Evolutionary conservation across 2,113 vertebrate genomes (phyloP).

Genomic region (Syrrhaptes paradoxus): DNA sequence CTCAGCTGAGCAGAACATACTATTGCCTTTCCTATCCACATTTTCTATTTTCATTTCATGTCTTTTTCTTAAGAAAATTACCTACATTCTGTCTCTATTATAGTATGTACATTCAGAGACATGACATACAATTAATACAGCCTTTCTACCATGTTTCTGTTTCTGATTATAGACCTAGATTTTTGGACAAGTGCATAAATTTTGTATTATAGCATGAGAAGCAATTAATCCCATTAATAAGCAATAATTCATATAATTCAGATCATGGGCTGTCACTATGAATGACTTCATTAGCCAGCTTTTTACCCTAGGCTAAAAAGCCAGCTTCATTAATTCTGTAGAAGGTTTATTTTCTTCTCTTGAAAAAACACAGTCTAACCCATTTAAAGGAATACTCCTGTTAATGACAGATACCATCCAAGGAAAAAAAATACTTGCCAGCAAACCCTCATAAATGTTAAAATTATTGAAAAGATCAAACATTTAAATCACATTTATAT

Average conservation of each 20-base stretch:
- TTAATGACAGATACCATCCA: neutral
- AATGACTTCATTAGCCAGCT: constrained; percentile 73
- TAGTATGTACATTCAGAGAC: neutral
- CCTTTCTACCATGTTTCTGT: neutral
- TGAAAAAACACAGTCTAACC: neutral
- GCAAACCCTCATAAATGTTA: neutral
- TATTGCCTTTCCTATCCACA: neutral
- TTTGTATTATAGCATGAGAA: constrained; percentile 60
- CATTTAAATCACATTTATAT: neutral
- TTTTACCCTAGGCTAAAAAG: constrained; percentile 72
- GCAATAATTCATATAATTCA: constrained; percentile 75
- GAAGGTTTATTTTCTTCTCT: constrained; percentile 19
- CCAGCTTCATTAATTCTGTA: constrained; percentile 78
- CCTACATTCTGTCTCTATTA: neutral
- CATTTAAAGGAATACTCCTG: constrained; percentile 18
- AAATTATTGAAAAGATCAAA: neutral
- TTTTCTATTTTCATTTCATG: neutral
- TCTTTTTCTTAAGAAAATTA: neutral
- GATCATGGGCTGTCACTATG: constrained; percentile 65
- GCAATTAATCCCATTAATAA: constrained; percentile 80
- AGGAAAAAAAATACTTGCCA: neutral
- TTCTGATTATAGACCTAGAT: constrained; percentile 52
- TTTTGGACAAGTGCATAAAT: constrained; percentile 65
- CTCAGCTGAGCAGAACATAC: neutral
- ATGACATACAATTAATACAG: neutral